phyloP scores from a whole-genome alignment of 1,140 invertebrate genomes.

The Limonius californicus region DNA sequence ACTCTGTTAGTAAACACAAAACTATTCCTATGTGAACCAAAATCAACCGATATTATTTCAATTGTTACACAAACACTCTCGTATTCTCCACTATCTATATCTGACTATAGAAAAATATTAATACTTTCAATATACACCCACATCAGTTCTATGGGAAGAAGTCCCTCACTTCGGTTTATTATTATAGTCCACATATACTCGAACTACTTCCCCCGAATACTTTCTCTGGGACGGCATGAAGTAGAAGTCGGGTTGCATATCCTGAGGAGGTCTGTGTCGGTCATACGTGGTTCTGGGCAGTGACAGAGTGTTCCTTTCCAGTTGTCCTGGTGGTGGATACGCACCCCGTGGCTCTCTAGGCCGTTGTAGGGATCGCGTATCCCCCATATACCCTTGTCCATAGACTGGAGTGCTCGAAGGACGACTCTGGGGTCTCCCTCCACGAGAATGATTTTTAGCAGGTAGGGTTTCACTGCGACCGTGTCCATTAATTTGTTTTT shows the following conservation, averaged over 20 bases:
- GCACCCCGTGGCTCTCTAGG: conserved; percentile 43
- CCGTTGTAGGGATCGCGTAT: conserved; percentile 59
- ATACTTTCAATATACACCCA: background rate
- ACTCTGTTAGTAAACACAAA: too few relatives aligned
- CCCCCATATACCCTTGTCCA: conserved; percentile 47
- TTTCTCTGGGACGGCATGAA: conserved; percentile 93
- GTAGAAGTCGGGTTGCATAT: conserved; percentile 74
- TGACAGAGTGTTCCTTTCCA: conserved; percentile 50
- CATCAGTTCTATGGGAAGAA: background rate
- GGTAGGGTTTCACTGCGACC: conserved; percentile 44
- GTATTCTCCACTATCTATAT: too few relatives aligned
- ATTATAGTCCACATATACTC: conserved; percentile 85
- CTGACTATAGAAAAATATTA: background rate
- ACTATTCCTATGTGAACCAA: too few relatives aligned
- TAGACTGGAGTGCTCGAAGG: conserved; percentile 37
- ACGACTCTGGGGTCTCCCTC: conserved; percentile 38
- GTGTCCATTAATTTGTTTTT: conserved; percentile 49
- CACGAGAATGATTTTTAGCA: conserved; percentile 45
- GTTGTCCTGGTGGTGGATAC: conserved; percentile 35
- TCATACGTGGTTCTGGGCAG: conserved; percentile 50
- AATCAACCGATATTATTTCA: too few relatives aligned
- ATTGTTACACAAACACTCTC: too few relatives aligned
- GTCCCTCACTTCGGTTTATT: conserved; percentile 38
- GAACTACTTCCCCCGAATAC: conserved; percentile 88
- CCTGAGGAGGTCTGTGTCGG: conserved; percentile 42